Evolutionary conservation across 2,113 vertebrate species (phyloP), one percentile per base, ranked within the genome.

Genomic region (Engraulis encrasicolus): DNA sequence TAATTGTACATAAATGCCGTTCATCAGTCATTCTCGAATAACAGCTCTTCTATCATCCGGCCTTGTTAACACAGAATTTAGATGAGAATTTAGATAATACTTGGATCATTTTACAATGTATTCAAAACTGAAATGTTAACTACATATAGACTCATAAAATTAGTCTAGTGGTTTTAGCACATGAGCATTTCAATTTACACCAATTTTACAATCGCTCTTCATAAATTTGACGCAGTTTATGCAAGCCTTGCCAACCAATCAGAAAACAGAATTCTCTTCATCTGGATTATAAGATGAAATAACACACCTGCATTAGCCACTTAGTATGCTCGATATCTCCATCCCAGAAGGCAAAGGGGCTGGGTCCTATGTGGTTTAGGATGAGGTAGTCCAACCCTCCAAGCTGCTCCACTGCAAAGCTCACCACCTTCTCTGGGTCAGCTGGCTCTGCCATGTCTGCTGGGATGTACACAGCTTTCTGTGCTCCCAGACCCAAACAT

Each of bases 381-480:
- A 97, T 93, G 12, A 97, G 83, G 84, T 95, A 96, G 85, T 98
- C 96, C 92, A 98, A 87, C 0, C 96, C 96, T 34, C 95, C 96
- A n/a, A 98, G 93, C 23, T 94, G 92, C 85, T 96, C 91, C 82
- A 96, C 81, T 52, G 96, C 94, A 87, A 96, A 96, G 27, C 91
- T 92, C 36, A 97, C 89, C 83, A 96, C 95, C 27, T n/a, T 90
- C 6, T 94, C 90, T 0, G 96, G 95, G 49, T 95, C 96, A 4
- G 92, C 85, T 1, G 93, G 91, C 61, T 19, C 93, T 71, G 92
- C 88, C 97, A 97, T 96, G 87, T 98, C 96, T 20, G 93, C 96
- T n/a, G 94, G 81, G 78, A 97, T 83, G 58, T 95, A 96, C 80
- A 95, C 82, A 1, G 93, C 74, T 83, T 94, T 95, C 91, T 95